Conservation (phyloP, 1,140 invertebrate species). For the Aphelenchoides fujianensis region DNA sequence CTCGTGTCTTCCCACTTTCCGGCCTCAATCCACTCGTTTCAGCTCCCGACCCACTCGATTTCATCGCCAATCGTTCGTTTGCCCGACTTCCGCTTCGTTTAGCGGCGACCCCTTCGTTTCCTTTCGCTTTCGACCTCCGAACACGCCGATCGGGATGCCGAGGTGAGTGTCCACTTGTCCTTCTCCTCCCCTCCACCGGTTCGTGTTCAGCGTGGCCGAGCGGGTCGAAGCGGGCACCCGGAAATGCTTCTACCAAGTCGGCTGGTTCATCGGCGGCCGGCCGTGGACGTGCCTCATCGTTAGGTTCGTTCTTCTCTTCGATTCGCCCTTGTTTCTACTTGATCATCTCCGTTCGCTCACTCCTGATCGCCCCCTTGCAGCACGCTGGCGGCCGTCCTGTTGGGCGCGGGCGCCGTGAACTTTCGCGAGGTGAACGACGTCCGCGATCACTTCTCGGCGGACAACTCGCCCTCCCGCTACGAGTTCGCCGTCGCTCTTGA, state of each 20-base stretch:
- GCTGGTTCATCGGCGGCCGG: constrained; percentile 8
- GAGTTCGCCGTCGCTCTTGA: constrained; percentile 56
- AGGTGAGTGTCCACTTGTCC: no score
- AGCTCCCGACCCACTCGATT: no score
- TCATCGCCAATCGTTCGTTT: no score
- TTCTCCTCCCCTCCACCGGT: no score
- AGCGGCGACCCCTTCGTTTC: no score
- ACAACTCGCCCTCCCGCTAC: constrained; percentile 58
- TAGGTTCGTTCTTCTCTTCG: constrained; percentile 6
- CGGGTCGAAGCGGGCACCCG: constrained; percentile 10
- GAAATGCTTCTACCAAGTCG: constrained; percentile 8
- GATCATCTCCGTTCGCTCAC: background rate
- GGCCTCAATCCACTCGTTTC: no score
- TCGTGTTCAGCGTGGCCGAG: background rate
- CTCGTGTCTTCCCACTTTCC: no score
- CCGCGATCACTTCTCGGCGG: constrained; percentile 57
- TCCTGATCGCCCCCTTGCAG: constrained; percentile 28
- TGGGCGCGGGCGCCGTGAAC: constrained; percentile 51
- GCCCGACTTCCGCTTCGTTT: no score
- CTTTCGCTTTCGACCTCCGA: no score
- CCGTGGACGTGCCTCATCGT: constrained; percentile 16
- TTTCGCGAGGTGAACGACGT: constrained; percentile 62
- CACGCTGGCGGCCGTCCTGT: constrained; percentile 35
- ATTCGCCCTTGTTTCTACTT: background rate
- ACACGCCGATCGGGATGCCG: no score